A percentile compares a stretch with the other conserved stretches of the same genome.
Conservation (phyloP, 2,888 invertebrate genomes). For the Phasia obesa region DNA sequence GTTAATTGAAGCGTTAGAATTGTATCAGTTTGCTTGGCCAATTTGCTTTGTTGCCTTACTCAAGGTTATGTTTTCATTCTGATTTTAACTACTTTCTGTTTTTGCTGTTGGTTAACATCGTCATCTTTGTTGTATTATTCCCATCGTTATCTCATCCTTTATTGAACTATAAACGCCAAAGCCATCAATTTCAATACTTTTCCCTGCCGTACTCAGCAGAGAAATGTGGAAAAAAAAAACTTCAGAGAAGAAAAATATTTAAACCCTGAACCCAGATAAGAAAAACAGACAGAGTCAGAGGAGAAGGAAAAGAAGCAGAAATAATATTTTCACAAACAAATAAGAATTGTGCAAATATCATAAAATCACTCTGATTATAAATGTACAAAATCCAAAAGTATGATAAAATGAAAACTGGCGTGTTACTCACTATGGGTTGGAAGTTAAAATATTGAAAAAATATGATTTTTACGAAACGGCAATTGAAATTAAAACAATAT, state of each 20-base stretch:
- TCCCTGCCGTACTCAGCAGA: conserved; percentile 20
- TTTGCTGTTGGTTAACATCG: background rate
- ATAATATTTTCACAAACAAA: conserved; percentile 36
- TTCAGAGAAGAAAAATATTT: conserved; percentile 14
- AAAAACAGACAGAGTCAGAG: background rate
- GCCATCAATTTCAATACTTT: conserved; percentile 38
- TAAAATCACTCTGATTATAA: conserved; percentile 61
- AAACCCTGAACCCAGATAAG: conserved; percentile 32
- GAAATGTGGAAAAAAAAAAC: conserved; percentile 8
- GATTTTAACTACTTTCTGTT: conserved; percentile 22
- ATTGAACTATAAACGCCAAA: conserved; percentile 48
- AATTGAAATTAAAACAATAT: too few relatives aligned
- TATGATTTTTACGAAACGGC: too few relatives aligned
- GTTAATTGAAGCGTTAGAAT: conserved; percentile 67
- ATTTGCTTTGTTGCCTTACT: conserved; percentile 33
- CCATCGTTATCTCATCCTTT: conserved; percentile 34
- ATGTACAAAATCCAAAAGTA: background rate
- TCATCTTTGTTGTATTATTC: conserved; percentile 1
- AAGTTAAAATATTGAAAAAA: too few relatives aligned
- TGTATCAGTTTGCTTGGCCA: conserved; percentile 42
- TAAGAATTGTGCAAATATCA: conserved; percentile 62
- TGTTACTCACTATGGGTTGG: background rate
- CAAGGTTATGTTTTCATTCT: conserved; percentile 27
- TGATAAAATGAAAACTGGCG: too few relatives aligned
- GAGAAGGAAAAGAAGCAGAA: background rate